Evolutionary conservation across 2,113 vertebrate genomes (phyloP).

Genomic region (Eurypyga helias): DNA sequence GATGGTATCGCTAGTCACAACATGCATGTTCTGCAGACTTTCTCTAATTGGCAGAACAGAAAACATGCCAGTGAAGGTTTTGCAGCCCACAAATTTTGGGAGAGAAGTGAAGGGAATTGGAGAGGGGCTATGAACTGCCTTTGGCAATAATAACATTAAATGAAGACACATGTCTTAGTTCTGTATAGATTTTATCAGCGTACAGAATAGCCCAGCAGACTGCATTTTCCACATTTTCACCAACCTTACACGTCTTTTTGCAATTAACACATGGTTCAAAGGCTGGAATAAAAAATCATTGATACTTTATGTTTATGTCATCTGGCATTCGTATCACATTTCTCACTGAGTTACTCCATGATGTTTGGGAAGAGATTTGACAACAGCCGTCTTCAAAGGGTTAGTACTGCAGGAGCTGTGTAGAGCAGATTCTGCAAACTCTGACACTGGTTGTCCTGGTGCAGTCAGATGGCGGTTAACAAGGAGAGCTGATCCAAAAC

Average conservation of each 20-base stretch:
- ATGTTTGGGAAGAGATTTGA: slow-evolving; percentile 18
- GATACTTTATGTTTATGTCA: not conserved
- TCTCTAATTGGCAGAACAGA: not conserved
- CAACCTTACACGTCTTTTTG: slow-evolving; percentile 34
- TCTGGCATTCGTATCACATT: not conserved
- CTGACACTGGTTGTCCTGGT: not conserved
- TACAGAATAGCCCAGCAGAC: not conserved
- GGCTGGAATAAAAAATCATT: not conserved
- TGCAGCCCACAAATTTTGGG: not conserved
- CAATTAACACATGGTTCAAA: slow-evolving; percentile 36
- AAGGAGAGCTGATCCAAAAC: not conserved
- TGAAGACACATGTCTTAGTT: slow-evolving; percentile 18
- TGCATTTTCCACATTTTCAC: slow-evolving; percentile 40
- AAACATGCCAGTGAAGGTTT: not conserved
- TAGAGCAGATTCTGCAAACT: not conserved
- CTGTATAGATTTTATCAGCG: not conserved
- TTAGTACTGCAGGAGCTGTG: not conserved
- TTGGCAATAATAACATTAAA: slow-evolving; percentile 5
- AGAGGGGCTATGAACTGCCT: not conserved
- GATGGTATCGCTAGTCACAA: not conserved
- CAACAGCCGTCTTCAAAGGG: slow-evolving; percentile 7
- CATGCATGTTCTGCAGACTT: not conserved
- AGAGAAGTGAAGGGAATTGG: not conserved
- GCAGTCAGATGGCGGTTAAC: not conserved
- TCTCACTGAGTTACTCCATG: not conserved